Base-by-base conservation (phyloP, 2,113 vertebrate genomes). In the Lipophrys pholis region DNA sequence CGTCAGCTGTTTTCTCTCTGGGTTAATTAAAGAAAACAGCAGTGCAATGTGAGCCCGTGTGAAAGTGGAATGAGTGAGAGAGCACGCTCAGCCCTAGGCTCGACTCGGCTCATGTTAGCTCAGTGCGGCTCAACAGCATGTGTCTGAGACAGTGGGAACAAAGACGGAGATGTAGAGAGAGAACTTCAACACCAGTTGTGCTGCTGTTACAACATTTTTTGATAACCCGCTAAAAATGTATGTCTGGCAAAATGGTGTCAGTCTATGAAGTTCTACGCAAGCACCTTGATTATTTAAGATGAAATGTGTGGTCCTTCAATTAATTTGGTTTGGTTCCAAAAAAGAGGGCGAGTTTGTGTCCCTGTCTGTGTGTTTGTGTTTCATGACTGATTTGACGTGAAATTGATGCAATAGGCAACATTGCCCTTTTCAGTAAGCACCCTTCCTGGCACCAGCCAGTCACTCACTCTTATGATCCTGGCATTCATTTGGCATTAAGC, bases 11-110 rank as follows among this genome's bases (percentile, higher is more conserved):
- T 90, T 90, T 92, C 92, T 94, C 93, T 78, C 89, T 7, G 94
- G 94, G 93, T 93, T 94, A 94, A 94, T 94, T 94, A 94, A 92
- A 93, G 91, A 93, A 92, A 94, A 92, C 91, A 93, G 90, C 84
- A 38, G 84, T 89, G 91, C 90, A 90, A 91, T 67, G 71, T 83
- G 89, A 92, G 87, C 90, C 89, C 78, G 88, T 93, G 91, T 91
- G 91, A 94, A 93, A 91, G 86, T 83, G 78, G 56, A 84, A 89
- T 16, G 67, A 82, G 89, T 11, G 84, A 81, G 84, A 65, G 85
- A 82, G 84, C 40, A 67, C 68, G 81, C 81, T 89, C 78, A 73
- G 85, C 69, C 77, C 82, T 30, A 8, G 86, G 84, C 90, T 90
- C 81, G 69, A 86, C 82, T 80, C 62, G 71, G 85, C 89, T 92